These are phyloP conservation scores for Metalampra italica DNA, from an alignment of 2,888 invertebrate species.

Conservation along the genomic window DNA sequence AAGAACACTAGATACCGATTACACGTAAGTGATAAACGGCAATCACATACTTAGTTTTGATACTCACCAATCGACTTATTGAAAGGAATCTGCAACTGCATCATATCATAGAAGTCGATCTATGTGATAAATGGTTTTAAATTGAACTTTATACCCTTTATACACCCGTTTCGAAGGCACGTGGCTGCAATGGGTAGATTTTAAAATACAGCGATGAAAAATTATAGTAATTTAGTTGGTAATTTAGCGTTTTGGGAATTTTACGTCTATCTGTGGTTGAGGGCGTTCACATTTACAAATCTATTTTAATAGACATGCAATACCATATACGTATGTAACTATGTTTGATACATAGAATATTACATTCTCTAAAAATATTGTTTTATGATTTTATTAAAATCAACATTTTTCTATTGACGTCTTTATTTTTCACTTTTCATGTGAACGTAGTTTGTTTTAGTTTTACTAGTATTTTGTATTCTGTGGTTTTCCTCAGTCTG, in stretches of 20 bases:
- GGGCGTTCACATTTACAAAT: too few species aligned
- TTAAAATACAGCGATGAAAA: neutral
- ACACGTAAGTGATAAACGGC: neutral
- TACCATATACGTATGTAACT: too few species aligned
- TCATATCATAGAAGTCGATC: neutral
- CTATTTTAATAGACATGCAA: too few species aligned
- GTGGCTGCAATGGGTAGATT: conserved; percentile 11
- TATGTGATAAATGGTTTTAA: neutral
- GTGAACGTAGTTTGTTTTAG: too few species aligned
- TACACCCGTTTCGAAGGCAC: conserved; percentile 4
- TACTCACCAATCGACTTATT: neutral
- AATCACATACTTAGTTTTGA: neutral
- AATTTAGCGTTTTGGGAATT: conserved; percentile 12
- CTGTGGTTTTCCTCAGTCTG: too few species aligned
- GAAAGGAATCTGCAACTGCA: neutral
- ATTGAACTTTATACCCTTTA: neutral
- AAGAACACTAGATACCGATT: neutral
- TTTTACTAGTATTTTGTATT: too few species aligned
- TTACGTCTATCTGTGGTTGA: neutral
- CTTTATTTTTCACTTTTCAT: too few species aligned
- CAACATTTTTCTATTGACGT: too few species aligned
- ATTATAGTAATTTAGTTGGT: conserved; percentile 2
- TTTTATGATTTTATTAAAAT: too few species aligned
- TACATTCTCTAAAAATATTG: too few species aligned
- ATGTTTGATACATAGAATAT: too few species aligned